Conservation (phyloP, 2,797 vertebrate genomes). For the Cottoperca gobio region DNA sequence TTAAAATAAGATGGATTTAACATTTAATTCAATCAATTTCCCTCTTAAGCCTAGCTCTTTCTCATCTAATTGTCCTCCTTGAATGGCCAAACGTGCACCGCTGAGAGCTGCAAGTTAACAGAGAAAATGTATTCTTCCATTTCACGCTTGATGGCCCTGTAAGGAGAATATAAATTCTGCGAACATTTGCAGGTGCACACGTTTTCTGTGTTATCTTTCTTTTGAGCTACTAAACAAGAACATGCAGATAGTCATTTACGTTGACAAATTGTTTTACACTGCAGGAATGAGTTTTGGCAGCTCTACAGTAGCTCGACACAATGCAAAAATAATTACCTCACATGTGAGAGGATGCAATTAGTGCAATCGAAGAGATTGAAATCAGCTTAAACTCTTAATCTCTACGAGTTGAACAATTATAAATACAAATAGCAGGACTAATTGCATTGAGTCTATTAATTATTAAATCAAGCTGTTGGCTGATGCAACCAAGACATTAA, state of each 20-base stretch:
- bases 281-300: conserved; percentile 25
- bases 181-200: neutral
- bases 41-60: conserved; percentile 12
- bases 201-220: conserved; percentile 16
- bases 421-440: conserved; percentile 51
- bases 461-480: conserved; percentile 52
- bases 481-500: conserved; percentile 44
- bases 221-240: conserved; percentile 33
- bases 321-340: conserved; percentile 55
- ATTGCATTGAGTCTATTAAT: conserved; percentile 45
- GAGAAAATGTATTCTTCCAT: conserved; percentile 41
- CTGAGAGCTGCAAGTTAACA: conserved; percentile 53
- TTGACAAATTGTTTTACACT: conserved; percentile 35
- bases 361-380: conserved; percentile 55
- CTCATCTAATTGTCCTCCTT: neutral
- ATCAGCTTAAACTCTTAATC: conserved; percentile 71
- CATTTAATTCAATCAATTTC: conserved; percentile 35
- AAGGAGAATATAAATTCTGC: conserved; percentile 43
- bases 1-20: conserved; percentile 25
- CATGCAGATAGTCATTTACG: conserved; percentile 41
- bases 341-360: conserved; percentile 61
- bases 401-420: conserved; percentile 42
- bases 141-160: conserved; percentile 33
- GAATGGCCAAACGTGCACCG: conserved; percentile 13
- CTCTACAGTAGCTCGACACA: conserved; percentile 28